phyloP scores from a whole-genome alignment of 2,797 vertebrate species.

The Aselliscus stoliczkanus region DNA sequence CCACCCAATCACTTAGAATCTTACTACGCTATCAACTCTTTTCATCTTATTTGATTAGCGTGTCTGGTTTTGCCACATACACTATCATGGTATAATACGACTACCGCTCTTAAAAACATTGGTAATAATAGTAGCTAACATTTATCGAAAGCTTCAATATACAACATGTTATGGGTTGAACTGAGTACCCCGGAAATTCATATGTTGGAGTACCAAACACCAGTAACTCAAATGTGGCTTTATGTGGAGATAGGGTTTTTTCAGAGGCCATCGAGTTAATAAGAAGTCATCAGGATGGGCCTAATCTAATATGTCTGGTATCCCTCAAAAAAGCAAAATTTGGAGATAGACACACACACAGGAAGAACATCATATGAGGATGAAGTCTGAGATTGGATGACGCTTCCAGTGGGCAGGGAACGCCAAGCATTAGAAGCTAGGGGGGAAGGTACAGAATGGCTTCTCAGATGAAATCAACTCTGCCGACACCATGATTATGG shows the following conservation, averaged over 20 bases:
- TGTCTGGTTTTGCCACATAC: not conserved
- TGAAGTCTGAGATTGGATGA: fast-evolving
- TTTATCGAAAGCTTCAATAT: not conserved
- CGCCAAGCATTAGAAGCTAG: too few relatives aligned
- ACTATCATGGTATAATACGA: fast-evolving
- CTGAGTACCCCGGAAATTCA: not conserved
- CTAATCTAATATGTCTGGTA: not conserved
- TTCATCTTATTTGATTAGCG: not conserved
- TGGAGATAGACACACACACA: not conserved
- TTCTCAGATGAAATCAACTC: not conserved
- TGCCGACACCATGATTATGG: not conserved
- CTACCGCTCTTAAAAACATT: not conserved
- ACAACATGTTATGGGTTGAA: not conserved
- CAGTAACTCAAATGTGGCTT: not conserved
- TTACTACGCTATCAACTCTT: not conserved
- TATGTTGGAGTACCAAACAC: not conserved
- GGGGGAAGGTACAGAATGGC: too few relatives aligned
- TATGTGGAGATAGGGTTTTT: not conserved
- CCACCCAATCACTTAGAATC: not conserved
- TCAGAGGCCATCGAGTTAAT: not conserved
- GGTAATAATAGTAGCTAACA: too few relatives aligned
- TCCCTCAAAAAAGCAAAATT: not conserved
- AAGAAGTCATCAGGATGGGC: not conserved
- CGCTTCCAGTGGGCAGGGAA: not conserved
- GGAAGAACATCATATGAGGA: not conserved